These are phyloP conservation scores for Coreoperca whiteheadi DNA, from an alignment of 2,113 vertebrate genomes.

Conservation along the genomic window DNA sequence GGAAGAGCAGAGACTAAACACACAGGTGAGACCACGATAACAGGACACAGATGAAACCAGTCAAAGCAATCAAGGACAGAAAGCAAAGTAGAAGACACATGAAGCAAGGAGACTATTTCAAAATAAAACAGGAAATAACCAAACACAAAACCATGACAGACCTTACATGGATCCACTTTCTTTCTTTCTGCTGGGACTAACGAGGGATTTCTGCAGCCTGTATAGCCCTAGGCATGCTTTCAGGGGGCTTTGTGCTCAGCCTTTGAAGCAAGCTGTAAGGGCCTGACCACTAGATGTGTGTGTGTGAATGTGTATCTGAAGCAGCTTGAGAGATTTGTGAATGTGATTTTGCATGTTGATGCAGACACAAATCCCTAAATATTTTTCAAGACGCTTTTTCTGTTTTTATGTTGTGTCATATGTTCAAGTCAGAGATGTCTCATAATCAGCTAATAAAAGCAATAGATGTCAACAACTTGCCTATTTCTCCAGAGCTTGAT, in stretches of 20 bases:
- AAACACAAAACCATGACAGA: no score
- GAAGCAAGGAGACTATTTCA: no score
- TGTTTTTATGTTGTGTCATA: neutral
- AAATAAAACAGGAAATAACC: no score
- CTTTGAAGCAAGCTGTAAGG: constrained; percentile 68
- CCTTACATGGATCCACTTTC: neutral
- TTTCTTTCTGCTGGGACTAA: constrained; percentile 23
- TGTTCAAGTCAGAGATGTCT: neutral
- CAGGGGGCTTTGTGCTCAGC: constrained; percentile 48
- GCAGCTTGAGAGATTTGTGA: constrained; percentile 6
- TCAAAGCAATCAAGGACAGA: no score
- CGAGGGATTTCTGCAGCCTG: constrained; percentile 49
- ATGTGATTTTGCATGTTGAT: constrained; percentile 39
- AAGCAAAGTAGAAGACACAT: no score
- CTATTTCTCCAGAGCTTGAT: neutral
- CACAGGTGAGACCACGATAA: no score
- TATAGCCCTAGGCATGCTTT: constrained; percentile 64
- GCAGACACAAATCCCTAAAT: constrained; percentile 3
- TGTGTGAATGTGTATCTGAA: neutral
- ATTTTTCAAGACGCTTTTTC: constrained; percentile 6
- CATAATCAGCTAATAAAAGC: no score
- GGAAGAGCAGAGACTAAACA: no score
- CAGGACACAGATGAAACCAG: no score
- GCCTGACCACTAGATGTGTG: constrained; percentile 36
- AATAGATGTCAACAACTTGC: neutral